Evolutionary conservation across 2,113 vertebrate genomes (phyloP).

Genomic region (Toxotes chatareus): DNA sequence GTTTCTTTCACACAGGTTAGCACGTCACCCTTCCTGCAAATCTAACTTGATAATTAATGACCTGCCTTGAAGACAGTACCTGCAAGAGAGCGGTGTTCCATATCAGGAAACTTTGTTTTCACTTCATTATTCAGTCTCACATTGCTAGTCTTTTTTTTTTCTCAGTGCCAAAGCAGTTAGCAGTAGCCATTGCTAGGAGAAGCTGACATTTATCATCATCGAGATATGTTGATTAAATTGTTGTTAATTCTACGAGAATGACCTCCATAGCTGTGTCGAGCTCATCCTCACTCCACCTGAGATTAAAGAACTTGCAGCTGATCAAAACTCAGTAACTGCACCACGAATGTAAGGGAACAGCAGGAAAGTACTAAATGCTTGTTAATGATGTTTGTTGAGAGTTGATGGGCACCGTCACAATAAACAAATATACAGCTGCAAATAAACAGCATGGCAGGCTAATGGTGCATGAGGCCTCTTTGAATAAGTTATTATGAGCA

Average conservation of each 20-base stretch:
- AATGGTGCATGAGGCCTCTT: not conserved
- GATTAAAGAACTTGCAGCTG: not conserved
- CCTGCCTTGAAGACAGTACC: not conserved
- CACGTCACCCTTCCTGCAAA: not conserved
- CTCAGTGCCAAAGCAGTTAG: not conserved
- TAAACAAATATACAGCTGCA: not conserved
- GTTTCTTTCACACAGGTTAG: not conserved
- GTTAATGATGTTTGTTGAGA: not conserved
- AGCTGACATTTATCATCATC: not conserved
- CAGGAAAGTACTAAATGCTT: not conserved
- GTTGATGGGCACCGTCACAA: not conserved
- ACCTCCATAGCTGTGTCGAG: not conserved
- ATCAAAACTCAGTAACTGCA: not conserved
- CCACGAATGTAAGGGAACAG: not conserved
- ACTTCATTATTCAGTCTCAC: not conserved
- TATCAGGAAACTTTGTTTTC: not conserved
- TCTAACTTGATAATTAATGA: not conserved
- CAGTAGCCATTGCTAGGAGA: not conserved
- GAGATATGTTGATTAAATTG: not conserved
- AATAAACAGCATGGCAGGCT: not conserved
- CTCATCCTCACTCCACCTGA: not conserved
- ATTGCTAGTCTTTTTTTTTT: not conserved
- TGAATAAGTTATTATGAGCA: not conserved
- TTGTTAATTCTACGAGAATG: not conserved
- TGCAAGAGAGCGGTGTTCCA: not conserved